Base-by-base conservation (phyloP, 2,888 invertebrate species). In the Drosophila ezoana region DNA sequence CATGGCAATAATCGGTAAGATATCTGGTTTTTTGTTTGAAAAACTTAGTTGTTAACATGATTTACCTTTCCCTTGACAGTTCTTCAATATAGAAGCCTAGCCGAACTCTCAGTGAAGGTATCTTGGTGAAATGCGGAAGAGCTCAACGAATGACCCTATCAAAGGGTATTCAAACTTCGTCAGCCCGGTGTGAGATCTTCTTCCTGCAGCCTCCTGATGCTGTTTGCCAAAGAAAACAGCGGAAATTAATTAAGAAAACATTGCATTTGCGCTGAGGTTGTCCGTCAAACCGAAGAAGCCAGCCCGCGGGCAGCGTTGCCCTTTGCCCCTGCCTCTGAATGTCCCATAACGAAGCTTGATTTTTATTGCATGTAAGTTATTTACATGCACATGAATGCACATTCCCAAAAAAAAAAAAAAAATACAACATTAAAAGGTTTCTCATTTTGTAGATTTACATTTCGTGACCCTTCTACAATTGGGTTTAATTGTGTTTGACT, bases 241-340 rank as follows among this genome's bases (percentile, higher is more conserved):
- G 62, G 41, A 81, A 80, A 73, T 83, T 73, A 80, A 86, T 86
- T 83, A 80, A 81, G 86, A 86, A 83, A 86, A 75, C 69, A 78
- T 47, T 33, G 40, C 40, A 28, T 28, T 23, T 5, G 23, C 41
- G 23, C 61, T 76, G 77, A 75, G 75, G 77, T 68, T 77, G 77
- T 72, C 77, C 67, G 64, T 67, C 77, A 77, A 77, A 48, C 73
- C 77, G 16, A 63, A 56, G 41, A 57, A 72, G 47, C 18, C 48
- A 43, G 28, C 41, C 70, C 69, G 75, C 70, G 70, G 62, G 40
- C 60, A 61, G 37, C 52, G 43, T 38, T 40, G 43, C 37, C 48
- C 56, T 38, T 20, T 38, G 45, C 44, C 38, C 52, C 20, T n/a
- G 47, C 20, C 5, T 23, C 23, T 23, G 23, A 5, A 23, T 23